Percentiles rank a stretch among this genome's conserved stretches.
phyloP scores from a whole-genome alignment of 1,140 invertebrate species.

The Delia radicum region DNA sequence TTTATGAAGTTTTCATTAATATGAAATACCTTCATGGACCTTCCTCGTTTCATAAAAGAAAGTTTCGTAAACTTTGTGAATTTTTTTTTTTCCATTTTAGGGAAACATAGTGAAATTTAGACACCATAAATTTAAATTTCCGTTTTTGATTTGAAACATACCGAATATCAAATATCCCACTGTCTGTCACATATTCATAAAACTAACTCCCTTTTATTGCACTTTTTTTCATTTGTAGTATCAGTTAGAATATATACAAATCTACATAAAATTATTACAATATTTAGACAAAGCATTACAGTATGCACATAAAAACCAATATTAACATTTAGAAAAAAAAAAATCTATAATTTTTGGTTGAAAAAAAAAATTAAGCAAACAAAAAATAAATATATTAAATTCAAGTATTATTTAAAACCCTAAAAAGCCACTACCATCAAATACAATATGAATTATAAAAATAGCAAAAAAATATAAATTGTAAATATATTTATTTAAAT shows the following conservation, averaged over 20 bases:
- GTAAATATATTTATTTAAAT: constrained; percentile 5
- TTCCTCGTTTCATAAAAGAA: too few species aligned
- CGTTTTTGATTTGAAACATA: too few species aligned
- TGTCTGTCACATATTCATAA: too few species aligned
- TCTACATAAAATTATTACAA: constrained; percentile 22
- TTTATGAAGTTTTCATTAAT: too few species aligned
- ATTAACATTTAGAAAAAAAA: constrained; percentile 15
- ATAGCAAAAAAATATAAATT: background rate
- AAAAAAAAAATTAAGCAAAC: background rate
- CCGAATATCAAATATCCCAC: too few species aligned
- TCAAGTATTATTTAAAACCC: constrained; percentile 22
- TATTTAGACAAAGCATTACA: constrained; percentile 23
- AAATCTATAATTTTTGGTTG: background rate
- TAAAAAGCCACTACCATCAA: constrained; percentile 14
- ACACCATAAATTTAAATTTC: too few species aligned
- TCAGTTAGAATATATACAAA: background rate
- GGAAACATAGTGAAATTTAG: too few species aligned
- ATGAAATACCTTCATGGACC: too few species aligned
- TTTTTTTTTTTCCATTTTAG: too few species aligned
- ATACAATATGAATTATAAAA: constrained; percentile 11
- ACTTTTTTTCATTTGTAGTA: too few species aligned
- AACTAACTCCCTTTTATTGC: background rate
- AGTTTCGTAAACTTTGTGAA: too few species aligned
- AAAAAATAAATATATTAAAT: constrained; percentile 1
- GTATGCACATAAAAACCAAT: constrained; percentile 21